Percentiles rank a stretch among this genome's conserved stretches.
Evolutionary conservation across 2,113 vertebrate genomes (phyloP).

Genomic region (Amazona vittata): DNA sequence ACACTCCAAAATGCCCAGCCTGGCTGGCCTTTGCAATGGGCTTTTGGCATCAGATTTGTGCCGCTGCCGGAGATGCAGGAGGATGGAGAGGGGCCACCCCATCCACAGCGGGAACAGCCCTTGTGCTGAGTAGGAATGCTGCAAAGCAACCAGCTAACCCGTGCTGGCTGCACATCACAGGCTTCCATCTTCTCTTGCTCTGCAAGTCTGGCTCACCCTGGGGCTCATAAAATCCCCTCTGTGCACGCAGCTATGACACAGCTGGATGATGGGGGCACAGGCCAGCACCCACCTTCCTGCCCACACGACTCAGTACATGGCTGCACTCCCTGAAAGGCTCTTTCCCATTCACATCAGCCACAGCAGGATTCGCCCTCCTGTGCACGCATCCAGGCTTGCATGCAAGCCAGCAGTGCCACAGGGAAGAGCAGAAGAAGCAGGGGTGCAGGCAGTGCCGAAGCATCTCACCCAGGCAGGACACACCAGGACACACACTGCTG

Average conservation of each 20-base stretch:
- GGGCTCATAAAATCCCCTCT: neutral
- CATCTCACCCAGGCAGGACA: accelerated
- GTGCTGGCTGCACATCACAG: accelerated
- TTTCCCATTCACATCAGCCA: neutral
- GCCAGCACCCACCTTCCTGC: neutral
- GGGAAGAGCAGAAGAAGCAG: accelerated
- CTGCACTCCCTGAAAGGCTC: conserved; percentile 29
- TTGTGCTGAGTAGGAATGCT: accelerated
- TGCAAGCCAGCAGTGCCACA: accelerated
- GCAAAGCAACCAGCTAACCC: neutral
- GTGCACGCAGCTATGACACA: accelerated
- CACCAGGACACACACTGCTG: accelerated
- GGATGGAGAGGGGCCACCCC: neutral
- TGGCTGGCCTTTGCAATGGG: neutral
- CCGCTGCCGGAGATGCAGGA: neutral
- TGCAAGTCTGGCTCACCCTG: accelerated
- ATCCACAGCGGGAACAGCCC: accelerated
- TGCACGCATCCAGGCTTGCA: neutral
- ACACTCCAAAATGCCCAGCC: neutral
- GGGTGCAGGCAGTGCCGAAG: accelerated
- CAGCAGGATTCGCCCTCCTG: neutral
- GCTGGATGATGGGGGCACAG: neutral
- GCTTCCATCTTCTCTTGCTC: neutral
- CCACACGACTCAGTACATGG: neutral
- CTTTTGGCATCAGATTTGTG: neutral